Evolutionary conservation across 2,113 vertebrate genomes (phyloP).

Genomic region (Nibea albiflora): DNA sequence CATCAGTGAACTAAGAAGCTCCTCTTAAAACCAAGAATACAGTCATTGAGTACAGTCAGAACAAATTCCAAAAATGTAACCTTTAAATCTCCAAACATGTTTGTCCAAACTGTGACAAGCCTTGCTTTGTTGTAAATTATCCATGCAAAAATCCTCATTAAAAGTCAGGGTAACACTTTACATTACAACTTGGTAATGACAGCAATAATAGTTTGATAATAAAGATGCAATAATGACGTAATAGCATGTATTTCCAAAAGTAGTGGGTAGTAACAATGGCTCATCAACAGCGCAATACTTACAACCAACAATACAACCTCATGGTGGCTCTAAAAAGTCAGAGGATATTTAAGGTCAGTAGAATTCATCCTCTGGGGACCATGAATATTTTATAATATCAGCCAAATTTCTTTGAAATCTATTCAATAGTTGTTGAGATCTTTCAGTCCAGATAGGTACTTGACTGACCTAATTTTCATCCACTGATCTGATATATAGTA

Average conservation of each 20-base stretch:
- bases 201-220: too few species aligned
- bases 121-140: not conserved
- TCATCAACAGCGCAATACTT: too few species aligned
- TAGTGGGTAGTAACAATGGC: too few species aligned
- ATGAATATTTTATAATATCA: not conserved
- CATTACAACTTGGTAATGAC: too few species aligned
- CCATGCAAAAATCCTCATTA: not conserved
- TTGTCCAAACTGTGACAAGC: not conserved
- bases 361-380: not conserved
- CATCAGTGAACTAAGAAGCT: constrained; percentile 7
- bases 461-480: not conserved
- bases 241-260: too few species aligned
- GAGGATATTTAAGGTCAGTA: not conserved
- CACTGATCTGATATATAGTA: not conserved
- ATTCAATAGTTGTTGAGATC: not conserved
- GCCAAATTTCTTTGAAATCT: not conserved
- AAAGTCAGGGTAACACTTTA: not conserved
- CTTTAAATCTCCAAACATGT: not conserved
- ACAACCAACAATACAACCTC: too few species aligned
- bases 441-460: not conserved
- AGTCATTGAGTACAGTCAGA: not conserved
- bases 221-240: too few species aligned
- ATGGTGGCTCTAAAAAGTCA: not conserved
- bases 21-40: constrained; percentile 18
- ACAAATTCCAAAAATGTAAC: not conserved